phyloP scores from a whole-genome alignment of 2,113 vertebrate genomes.

The Cygnus buccinator region DNA sequence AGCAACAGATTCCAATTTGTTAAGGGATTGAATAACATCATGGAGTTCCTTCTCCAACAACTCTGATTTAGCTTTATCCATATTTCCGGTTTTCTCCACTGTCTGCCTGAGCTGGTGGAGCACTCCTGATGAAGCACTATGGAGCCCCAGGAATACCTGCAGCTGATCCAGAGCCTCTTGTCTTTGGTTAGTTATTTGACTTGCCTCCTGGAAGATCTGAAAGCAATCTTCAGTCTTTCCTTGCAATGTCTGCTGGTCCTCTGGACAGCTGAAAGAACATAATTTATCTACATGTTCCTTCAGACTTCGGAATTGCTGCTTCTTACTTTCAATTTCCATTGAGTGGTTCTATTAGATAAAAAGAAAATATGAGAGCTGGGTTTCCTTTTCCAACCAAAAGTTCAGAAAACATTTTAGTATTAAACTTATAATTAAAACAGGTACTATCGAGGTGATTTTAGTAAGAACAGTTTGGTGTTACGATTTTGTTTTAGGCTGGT shows the following conservation, averaged over 20 bases:
- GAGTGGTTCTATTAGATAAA: slow-evolving; percentile 80
- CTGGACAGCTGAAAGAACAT: slow-evolving; percentile 73
- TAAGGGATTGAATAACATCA: slow-evolving; percentile 75
- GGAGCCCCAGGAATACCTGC: slow-evolving; percentile 78
- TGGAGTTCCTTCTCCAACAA: slow-evolving; percentile 80
- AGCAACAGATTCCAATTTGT: slow-evolving; percentile 82
- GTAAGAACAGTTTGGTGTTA: background rate
- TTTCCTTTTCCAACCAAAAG: background rate
- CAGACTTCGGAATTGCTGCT: slow-evolving; percentile 73
- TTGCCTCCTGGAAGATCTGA: slow-evolving; percentile 86
- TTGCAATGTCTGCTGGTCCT: slow-evolving; percentile 83
- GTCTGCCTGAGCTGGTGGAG: slow-evolving; percentile 81
- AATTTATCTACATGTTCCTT: slow-evolving; percentile 79
- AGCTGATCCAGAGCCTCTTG: slow-evolving; percentile 80
- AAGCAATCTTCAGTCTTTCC: slow-evolving; percentile 86
- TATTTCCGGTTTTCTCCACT: slow-evolving; percentile 83
- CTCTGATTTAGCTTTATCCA: slow-evolving; percentile 84
- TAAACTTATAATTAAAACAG: background rate
- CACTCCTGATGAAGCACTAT: slow-evolving; percentile 27
- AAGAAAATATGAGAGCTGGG: background rate
- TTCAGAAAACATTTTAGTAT: background rate
- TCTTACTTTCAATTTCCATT: slow-evolving; percentile 76
- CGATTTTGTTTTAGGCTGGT: background rate
- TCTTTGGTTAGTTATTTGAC: slow-evolving; percentile 81
- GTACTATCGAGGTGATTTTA: background rate